A percentile compares a stretch with the other conserved stretches of the same genome.
Evolutionary conservation across 92 coral and sea anemone species (phyloP).

Genomic region (Phenganax marumi): DNA sequence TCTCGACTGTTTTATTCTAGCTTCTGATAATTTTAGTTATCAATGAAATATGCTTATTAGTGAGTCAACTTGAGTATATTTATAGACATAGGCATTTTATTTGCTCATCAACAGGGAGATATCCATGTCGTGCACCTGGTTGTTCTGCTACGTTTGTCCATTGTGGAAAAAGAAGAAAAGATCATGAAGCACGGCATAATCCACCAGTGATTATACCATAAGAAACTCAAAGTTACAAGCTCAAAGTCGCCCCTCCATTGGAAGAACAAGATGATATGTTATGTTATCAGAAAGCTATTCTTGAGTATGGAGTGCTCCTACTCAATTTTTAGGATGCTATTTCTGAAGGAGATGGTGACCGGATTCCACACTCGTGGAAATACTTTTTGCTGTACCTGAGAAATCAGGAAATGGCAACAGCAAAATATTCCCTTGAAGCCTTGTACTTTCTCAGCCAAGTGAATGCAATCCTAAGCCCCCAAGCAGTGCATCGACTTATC

Average conservation of each 20-base stretch:
- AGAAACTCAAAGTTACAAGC: conserved; percentile 1
- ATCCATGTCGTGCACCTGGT: conserved; percentile 53
- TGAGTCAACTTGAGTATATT: too few relatives aligned
- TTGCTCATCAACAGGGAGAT: too few relatives aligned
- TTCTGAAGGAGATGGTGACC: conserved; percentile 45
- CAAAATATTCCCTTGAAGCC: conserved; percentile 49
- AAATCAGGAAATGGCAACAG: conserved; percentile 6
- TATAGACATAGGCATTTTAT: too few relatives aligned
- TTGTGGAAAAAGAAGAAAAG: conserved; percentile 60
- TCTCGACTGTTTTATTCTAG: too few relatives aligned
- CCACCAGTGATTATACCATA: conserved; percentile 54
- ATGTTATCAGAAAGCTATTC: conserved; percentile 65
- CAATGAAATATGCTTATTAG: too few relatives aligned
- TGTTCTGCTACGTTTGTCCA: conserved; percentile 64
- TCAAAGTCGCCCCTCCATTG: conserved; percentile 32
- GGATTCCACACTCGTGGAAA: conserved; percentile 20
- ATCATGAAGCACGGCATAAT: conserved; percentile 66
- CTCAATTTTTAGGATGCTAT: conserved; percentile 53
- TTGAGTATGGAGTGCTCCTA: conserved; percentile 66
- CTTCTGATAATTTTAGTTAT: too few relatives aligned
- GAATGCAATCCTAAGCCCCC: conserved; percentile 44
- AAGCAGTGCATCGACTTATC: conserved; percentile 54
- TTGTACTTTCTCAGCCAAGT: conserved; percentile 40
- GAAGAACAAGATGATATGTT: conserved; percentile 65
- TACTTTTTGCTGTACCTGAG: conserved; percentile 12